Base-by-base conservation (phyloP, 2,113 vertebrate species). In the Callaeas wilsoni region DNA sequence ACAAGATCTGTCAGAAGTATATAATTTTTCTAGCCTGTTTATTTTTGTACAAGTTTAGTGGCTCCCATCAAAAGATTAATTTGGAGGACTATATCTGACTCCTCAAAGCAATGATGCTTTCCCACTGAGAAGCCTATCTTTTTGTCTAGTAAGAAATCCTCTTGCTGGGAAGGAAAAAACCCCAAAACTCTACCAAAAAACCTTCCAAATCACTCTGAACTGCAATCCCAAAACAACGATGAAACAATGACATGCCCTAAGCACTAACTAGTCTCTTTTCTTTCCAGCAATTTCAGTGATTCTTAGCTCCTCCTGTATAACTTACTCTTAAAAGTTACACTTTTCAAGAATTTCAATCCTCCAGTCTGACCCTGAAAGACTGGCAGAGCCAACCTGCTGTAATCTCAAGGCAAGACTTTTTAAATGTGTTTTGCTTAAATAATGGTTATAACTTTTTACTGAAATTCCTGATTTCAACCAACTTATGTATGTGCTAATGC, bases 1-100 rank as follows among this genome's bases (percentile, higher is more conserved):
- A 89, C 64, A 75, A 63, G 35, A 84, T 81, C 67, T 87, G 64
- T 79, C 71, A 75, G 70, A 95, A 85, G 56, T 68, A 9, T 41
- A 74, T 81, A 87, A 67, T 75, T 94, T 90, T 86, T 32, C 73
- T 81, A 77, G 47, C 60, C 73, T 96, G 88, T 74, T 94, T 89
- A 67, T 92, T 92, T 94, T 93, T 76, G 90, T 63, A 88, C 78
- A 92, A 19, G 50, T 86, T 93, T 90, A 55, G 44, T 90, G 39
- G 15, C n/a, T 92, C 64, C 23, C 64, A 92, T 84, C 42, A 92
- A 92, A n/a, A 90, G 39, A 80, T 59, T 90, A 93, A 88, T 86
- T 83, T 86, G 59, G 35, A 92, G 56, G 59, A 89, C 47, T 84
- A 49, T 52, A 63, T 92, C 59, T 84, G 55, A 90, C 50, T 95